Evolutionary conservation across 2,888 invertebrate genomes (phyloP).

Genomic region (Agonum fuliginosum): DNA sequence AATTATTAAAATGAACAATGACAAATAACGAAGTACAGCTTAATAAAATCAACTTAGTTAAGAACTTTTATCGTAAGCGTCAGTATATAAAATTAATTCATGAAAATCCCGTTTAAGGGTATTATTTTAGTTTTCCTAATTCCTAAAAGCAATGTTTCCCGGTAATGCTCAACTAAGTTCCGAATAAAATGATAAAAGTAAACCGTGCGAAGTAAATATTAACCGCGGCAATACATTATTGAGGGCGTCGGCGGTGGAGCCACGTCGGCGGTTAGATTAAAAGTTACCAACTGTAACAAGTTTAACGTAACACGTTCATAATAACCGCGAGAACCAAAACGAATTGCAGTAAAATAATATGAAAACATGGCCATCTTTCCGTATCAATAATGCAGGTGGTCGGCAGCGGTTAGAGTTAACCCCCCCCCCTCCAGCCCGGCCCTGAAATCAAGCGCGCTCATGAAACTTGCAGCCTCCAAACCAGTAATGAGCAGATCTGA

Average conservation of each 20-base stretch:
- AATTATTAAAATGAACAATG: too few relatives aligned
- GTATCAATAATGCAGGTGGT: constrained; percentile 49
- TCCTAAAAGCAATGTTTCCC: background rate
- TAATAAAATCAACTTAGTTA: constrained; percentile 2
- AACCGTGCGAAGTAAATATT: constrained; percentile 45
- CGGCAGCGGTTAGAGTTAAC: constrained; percentile 23
- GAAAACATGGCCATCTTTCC: constrained; percentile 47
- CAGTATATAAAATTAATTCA: too few relatives aligned
- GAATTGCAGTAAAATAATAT: constrained; percentile 56
- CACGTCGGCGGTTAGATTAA: constrained; percentile 42
- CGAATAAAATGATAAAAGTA: constrained; percentile 46
- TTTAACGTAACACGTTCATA: constrained; percentile 52
- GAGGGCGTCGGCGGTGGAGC: constrained; percentile 27
- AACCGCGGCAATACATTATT: constrained; percentile 48
- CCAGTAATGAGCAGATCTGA: constrained; percentile 71
- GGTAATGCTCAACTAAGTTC: constrained; percentile 1
- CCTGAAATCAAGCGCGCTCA: constrained; percentile 65
- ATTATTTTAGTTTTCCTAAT: constrained; percentile 12
- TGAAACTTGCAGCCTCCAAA: constrained; percentile 69
- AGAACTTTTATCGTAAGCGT: too few relatives aligned
- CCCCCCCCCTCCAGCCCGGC: constrained; percentile 18
- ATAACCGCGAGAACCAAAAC: constrained; percentile 50
- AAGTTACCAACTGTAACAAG: constrained; percentile 50
- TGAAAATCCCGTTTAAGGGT: background rate
- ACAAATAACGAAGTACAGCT: too few relatives aligned